phyloP scores from a whole-genome alignment of 2,888 invertebrate genomes.

The Hofmannophila pseudospretella region DNA sequence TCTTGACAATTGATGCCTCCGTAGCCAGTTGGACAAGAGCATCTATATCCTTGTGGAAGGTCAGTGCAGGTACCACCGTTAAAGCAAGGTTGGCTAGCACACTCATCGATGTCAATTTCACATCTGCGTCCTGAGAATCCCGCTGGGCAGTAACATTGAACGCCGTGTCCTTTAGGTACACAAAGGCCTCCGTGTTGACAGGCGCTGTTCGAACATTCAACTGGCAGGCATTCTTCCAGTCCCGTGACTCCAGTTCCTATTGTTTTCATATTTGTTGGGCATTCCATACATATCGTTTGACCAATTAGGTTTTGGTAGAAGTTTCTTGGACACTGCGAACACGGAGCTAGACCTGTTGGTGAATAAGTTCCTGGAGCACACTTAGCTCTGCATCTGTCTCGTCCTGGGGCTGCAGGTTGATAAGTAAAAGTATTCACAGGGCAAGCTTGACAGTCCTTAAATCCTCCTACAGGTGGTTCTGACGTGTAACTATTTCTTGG shows the following conservation, averaged over 20 bases:
- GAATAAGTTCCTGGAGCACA: constrained; percentile 95
- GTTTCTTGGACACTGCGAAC: constrained; percentile 93
- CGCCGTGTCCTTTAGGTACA: constrained; percentile 91
- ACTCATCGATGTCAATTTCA: constrained; percentile 97
- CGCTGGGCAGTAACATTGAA: constrained; percentile 95
- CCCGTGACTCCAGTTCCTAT: constrained; percentile 87
- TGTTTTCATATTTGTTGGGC: constrained; percentile 94
- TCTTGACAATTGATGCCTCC: constrained; percentile 97
- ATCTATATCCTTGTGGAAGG: constrained; percentile 93
- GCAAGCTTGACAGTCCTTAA: constrained; percentile 95
- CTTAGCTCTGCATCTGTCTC: constrained; percentile 90
- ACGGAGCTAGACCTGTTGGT: constrained; percentile 94
- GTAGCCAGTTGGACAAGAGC: constrained; percentile 91
- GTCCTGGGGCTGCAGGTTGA: constrained; percentile 92
- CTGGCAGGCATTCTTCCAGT: constrained; percentile 90
- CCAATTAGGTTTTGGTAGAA: constrained; percentile 93
- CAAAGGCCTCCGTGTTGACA: constrained; percentile 96
- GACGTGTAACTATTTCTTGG: constrained; percentile 93
- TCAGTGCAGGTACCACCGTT: constrained; percentile 96
- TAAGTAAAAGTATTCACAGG: constrained; percentile 93
- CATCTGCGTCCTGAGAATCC: constrained; percentile 96
- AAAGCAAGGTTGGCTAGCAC: constrained; percentile 95
- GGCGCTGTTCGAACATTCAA: constrained; percentile 91
- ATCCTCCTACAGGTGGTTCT: constrained; percentile 92
- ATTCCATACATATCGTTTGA: constrained; percentile 91